Percentiles rank a stretch among this genome's conserved stretches.
These are phyloP conservation scores for Tenthredo notha DNA, from an alignment of 2,888 invertebrate genomes.

Conservation along the genomic window DNA sequence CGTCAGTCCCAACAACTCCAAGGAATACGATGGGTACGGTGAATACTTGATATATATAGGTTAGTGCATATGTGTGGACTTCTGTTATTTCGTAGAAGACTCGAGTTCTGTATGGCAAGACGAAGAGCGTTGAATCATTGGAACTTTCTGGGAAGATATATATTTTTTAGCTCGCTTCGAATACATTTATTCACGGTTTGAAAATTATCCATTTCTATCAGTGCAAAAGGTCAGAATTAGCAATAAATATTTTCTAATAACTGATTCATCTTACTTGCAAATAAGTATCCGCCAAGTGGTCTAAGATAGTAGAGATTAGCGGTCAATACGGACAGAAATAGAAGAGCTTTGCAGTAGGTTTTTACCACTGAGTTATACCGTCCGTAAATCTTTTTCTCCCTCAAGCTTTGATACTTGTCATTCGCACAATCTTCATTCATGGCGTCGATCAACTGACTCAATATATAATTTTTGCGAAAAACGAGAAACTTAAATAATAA, in stretches of 20 bases:
- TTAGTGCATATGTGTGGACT: conserved; percentile 57
- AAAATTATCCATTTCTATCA: too few species aligned
- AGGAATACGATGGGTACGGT: conserved; percentile 58
- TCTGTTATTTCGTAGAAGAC: conserved; percentile 57
- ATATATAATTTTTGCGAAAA: conserved; percentile 57
- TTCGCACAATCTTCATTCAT: conserved; percentile 9
- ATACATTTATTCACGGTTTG: too few species aligned
- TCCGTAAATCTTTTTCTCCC: background rate
- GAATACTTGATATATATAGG: conserved; percentile 59
- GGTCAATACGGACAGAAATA: background rate
- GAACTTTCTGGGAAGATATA: background rate
- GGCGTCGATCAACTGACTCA: conserved; percentile 18
- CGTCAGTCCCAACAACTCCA: conserved; percentile 59
- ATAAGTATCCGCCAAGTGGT: conserved; percentile 11
- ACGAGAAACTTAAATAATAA: conserved; percentile 67
- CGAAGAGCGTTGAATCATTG: conserved; percentile 56
- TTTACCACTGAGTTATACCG: conserved; percentile 30
- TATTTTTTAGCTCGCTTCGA: background rate
- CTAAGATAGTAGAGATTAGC: conserved; percentile 35
- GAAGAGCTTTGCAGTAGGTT: conserved; percentile 8
- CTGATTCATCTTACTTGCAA: conserved; percentile 5
- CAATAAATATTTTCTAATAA: background rate
- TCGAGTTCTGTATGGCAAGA: conserved; percentile 60
- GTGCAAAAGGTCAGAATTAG: background rate
- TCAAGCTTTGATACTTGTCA: background rate